A percentile compares a stretch with the other conserved stretches of the same genome.
Conservation (phyloP, 2,113 vertebrate genomes). For the Corythaixoides concolor region DNA sequence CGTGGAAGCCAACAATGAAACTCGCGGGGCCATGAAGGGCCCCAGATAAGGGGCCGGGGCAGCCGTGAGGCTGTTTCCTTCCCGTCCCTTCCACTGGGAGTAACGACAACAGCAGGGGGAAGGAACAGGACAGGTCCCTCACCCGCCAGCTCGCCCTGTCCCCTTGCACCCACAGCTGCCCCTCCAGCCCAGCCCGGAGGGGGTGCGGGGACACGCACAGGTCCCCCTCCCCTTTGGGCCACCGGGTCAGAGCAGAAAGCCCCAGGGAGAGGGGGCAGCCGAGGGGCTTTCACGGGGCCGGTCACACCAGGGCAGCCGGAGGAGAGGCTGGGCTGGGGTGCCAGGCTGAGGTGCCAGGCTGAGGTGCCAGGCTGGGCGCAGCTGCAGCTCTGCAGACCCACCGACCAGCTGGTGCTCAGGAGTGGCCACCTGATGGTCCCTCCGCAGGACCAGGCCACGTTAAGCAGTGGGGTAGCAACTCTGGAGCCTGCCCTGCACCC, state of each 20-base stretch:
- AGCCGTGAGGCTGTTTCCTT: slow-evolving; percentile 37
- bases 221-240: no score
- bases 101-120: slow-evolving; percentile 12
- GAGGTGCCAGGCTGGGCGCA: no score
- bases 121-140: not conserved
- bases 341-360: no score
- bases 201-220: not conserved
- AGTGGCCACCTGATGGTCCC: not conserved
- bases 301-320: not conserved
- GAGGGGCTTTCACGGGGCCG: not conserved
- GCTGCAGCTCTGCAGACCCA: not conserved
- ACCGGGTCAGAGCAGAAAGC: not conserved
- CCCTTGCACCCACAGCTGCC: not conserved
- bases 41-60: slow-evolving; percentile 42
- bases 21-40: not conserved
- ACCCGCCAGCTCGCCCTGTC: accelerated
- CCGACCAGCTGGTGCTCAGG: accelerated
- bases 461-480: accelerated
- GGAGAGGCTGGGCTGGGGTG: not conserved
- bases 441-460: not conserved
- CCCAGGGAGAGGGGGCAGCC: not conserved
- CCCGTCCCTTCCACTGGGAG: slow-evolving; percentile 41
- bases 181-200: not conserved
- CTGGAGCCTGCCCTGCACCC: not conserved
- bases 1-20: slow-evolving; percentile 8